These are phyloP conservation scores for Thryonomys swinderianus DNA, from an alignment of 2,113 vertebrate genomes.

Conservation along the genomic window DNA sequence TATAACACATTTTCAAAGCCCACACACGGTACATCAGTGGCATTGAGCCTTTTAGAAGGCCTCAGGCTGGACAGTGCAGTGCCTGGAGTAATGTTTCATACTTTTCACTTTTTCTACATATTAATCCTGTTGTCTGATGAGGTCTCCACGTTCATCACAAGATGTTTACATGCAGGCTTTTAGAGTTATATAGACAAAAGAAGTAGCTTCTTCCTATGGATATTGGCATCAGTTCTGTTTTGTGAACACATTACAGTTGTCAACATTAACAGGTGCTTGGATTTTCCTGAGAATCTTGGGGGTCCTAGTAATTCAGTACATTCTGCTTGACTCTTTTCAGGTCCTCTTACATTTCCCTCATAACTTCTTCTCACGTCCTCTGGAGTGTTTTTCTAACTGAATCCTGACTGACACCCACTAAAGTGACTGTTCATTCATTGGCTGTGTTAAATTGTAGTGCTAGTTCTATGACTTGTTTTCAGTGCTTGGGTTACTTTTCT, in stretches of 20 bases:
- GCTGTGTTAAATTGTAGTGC: background rate
- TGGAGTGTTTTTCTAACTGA: background rate
- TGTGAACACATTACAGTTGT: background rate
- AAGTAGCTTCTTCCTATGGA: background rate
- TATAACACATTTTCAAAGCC: background rate
- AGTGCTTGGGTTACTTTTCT: background rate
- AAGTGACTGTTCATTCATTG: constrained; percentile 2
- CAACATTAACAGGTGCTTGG: background rate
- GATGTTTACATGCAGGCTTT: background rate
- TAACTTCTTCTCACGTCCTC: background rate
- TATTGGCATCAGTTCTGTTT: background rate
- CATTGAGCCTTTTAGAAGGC: background rate
- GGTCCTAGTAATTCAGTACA: background rate
- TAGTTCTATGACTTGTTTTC: background rate
- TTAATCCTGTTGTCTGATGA: background rate
- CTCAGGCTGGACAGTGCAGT: background rate
- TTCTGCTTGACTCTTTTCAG: background rate
- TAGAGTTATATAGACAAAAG: rapidly evolving
- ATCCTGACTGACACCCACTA: background rate
- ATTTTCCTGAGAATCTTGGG: background rate
- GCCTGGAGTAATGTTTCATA: background rate
- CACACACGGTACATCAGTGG: background rate
- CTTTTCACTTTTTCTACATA: background rate
- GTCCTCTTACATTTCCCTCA: background rate
- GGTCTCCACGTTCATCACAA: background rate